These are phyloP conservation scores for Sussaba pulchella DNA, from an alignment of 2,888 invertebrate genomes.

Conservation along the genomic window DNA sequence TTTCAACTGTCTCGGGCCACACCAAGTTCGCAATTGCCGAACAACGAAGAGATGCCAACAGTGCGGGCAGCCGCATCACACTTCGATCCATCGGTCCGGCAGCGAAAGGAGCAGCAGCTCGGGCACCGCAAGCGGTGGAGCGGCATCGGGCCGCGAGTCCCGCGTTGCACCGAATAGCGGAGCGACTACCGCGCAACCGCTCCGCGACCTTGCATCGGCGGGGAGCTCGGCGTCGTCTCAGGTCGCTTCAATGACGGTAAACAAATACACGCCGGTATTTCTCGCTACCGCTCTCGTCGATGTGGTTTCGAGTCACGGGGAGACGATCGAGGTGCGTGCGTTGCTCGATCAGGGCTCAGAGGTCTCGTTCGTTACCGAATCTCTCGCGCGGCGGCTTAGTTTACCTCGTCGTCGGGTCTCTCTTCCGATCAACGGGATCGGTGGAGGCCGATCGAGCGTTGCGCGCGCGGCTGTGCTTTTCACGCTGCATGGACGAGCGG, in stretches of 20 bases:
- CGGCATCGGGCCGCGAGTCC: too few species aligned
- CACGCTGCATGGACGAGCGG: neutral
- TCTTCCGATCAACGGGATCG: neutral
- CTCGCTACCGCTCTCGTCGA: constrained; percentile 11
- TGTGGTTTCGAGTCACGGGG: neutral
- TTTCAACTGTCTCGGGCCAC: constrained; percentile 45
- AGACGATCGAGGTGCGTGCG: neutral
- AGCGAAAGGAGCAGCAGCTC: too few species aligned
- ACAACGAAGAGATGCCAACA: constrained; percentile 16
- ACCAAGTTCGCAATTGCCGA: constrained; percentile 30
- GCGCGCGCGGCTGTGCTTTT: neutral
- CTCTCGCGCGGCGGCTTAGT: neutral
- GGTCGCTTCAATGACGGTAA: neutral
- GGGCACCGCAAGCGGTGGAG: too few species aligned
- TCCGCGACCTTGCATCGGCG: neutral
- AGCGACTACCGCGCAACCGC: constrained; percentile 24
- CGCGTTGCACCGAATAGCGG: too few species aligned
- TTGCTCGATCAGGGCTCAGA: constrained; percentile 14
- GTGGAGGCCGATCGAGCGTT: neutral
- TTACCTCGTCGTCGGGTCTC: neutral
- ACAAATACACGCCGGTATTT: constrained; percentile 14
- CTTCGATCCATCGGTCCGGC: constrained; percentile 20
- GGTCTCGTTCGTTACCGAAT: constrained; percentile 10
- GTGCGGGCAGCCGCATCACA: constrained; percentile 30
- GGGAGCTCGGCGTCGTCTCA: constrained; percentile 7